phyloP scores from a whole-genome alignment of 2,113 vertebrate genomes.

The Aptenodytes patagonicus region DNA sequence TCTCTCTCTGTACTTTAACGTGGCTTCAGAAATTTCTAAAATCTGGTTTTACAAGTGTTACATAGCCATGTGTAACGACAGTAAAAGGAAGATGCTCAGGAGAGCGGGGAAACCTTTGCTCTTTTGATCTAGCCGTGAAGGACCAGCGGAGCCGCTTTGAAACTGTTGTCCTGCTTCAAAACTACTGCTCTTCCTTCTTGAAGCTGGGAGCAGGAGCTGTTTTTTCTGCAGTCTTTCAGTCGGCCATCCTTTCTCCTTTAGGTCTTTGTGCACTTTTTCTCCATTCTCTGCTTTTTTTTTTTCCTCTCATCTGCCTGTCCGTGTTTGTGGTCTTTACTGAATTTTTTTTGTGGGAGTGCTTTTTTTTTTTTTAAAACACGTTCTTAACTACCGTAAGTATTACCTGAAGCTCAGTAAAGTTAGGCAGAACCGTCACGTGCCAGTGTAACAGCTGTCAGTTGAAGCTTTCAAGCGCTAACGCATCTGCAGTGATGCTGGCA shows the following conservation, averaged over 20 bases:
- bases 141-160: neutral
- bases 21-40: neutral
- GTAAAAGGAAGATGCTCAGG: neutral
- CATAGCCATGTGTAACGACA: rapidly evolving
- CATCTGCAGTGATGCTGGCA: neutral
- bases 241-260: neutral
- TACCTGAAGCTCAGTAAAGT: neutral
- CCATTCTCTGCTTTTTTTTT: neutral
- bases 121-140: neutral
- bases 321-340: neutral
- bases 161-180: neutral
- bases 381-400: neutral
- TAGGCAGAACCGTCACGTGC: neutral
- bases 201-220: neutral
- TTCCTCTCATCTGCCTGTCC: neutral
- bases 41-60: neutral
- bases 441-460: neutral
- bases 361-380: neutral
- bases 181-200: neutral
- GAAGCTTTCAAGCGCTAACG: neutral
- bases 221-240: neutral
- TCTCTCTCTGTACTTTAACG: neutral
- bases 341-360: neutral
- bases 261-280: neutral
- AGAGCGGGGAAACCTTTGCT: neutral